Percentiles rank a stretch among this genome's conserved stretches.
These are phyloP conservation scores for Batillaria attramentaria DNA, from an alignment of 1,140 invertebrate genomes.

Conservation along the genomic window DNA sequence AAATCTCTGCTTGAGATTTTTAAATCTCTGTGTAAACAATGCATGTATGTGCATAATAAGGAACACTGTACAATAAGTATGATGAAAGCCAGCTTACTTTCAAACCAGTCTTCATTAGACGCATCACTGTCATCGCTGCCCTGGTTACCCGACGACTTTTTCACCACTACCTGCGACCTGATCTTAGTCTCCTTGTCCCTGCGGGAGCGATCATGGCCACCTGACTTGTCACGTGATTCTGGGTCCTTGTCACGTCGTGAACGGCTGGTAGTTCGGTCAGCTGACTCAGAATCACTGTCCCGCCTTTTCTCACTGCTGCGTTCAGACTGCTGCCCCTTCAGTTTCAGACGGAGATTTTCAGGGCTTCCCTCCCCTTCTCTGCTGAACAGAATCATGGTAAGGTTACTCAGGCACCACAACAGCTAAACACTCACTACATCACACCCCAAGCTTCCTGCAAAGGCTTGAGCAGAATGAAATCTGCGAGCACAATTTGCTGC, in stretches of 20 bases:
- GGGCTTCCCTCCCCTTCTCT: conserved; percentile 51
- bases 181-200: conserved; percentile 49
- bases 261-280: conserved; percentile 1
- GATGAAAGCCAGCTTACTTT: neutral
- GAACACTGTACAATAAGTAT: no score
- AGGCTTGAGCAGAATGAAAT: neutral
- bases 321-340: conserved; percentile 35
- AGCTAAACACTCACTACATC: no score
- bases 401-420: no score
- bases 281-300: conserved; percentile 44
- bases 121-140: conserved; percentile 48
- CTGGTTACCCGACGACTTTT: conserved; percentile 36
- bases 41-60: no score
- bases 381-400: no score
- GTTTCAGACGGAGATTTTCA: conserved; percentile 49
- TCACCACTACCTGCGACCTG: conserved; percentile 51
- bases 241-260: conserved; percentile 40
- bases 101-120: conserved; percentile 72
- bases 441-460: neutral
- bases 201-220: conserved; percentile 17
- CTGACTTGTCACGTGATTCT: conserved; percentile 44
- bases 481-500: neutral
- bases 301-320: conserved; percentile 38
- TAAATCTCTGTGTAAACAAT: no score
- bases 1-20: no score